These are phyloP conservation scores for Halcyon senegalensis DNA, from an alignment of 2,113 vertebrate species.

Conservation along the genomic window DNA sequence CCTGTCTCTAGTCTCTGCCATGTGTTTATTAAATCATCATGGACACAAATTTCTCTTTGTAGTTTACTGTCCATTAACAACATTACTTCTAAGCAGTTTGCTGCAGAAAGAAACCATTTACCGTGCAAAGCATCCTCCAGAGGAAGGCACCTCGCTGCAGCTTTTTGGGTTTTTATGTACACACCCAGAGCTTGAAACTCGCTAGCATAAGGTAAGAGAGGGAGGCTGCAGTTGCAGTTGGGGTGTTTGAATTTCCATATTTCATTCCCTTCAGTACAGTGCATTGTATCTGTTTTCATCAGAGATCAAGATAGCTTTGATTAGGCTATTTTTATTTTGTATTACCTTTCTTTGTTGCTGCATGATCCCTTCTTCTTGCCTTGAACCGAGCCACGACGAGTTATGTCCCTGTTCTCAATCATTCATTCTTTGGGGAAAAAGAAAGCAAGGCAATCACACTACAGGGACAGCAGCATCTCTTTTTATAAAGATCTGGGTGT, in stretches of 20 bases:
- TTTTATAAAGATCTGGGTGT: neutral
- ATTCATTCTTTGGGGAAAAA: neutral
- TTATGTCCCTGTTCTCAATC: conserved; percentile 18
- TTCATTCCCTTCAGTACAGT: neutral
- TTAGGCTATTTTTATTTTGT: neutral
- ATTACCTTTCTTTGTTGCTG: neutral
- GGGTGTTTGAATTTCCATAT: neutral
- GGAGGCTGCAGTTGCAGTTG: neutral
- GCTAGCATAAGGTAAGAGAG: rapidly evolving
- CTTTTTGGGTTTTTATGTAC: neutral
- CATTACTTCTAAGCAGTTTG: neutral
- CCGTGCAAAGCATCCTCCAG: rapidly evolving
- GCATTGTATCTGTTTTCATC: neutral
- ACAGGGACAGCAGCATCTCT: neutral
- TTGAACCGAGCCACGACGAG: neutral
- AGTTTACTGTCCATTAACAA: neutral
- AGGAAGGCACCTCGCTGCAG: rapidly evolving
- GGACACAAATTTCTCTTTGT: neutral
- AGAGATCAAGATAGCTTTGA: neutral
- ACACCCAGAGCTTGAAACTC: rapidly evolving
- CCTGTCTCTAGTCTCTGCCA: neutral
- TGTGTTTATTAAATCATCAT: neutral
- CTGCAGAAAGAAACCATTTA: neutral
- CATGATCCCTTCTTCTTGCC: neutral
- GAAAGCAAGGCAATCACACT: neutral